A percentile compares a stretch with the other conserved stretches of the same genome.
phyloP scores from a whole-genome alignment of 2,888 invertebrate genomes.

The Epirrhoe tristata region DNA sequence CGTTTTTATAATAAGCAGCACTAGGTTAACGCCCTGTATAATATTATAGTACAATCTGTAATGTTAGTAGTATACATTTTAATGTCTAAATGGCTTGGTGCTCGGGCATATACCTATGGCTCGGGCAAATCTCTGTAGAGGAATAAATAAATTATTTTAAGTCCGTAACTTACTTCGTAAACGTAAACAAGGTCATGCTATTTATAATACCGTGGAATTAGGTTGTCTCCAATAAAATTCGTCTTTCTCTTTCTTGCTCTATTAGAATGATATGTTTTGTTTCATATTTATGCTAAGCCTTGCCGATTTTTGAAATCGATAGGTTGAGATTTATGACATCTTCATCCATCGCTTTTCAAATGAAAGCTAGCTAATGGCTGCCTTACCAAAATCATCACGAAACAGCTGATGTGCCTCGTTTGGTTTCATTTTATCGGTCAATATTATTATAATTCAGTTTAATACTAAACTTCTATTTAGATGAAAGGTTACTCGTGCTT shows the following conservation, averaged over 20 bases:
- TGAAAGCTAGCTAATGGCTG: conserved; percentile 75
- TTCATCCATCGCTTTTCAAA: conserved; percentile 14
- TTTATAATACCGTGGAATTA: conserved; percentile 3
- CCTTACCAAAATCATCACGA: conserved; percentile 71
- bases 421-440: conserved; percentile 55
- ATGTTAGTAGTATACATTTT: no score
- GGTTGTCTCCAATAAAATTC: background rate
- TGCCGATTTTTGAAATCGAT: background rate
- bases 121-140: no score
- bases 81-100: no score
- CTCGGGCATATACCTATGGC: no score
- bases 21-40: no score
- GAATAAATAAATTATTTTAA: background rate
- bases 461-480: conserved; percentile 60
- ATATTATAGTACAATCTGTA: no score
- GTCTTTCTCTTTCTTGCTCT: background rate
- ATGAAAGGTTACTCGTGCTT: conserved; percentile 72
- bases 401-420: conserved; percentile 84
- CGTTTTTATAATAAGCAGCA: no score
- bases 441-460: conserved; percentile 56
- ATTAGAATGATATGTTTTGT: background rate
- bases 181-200: conserved; percentile 7
- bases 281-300: background rate
- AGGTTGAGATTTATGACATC: conserved; percentile 13
- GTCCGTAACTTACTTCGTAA: conserved; percentile 2